phyloP scores from a whole-genome alignment of 2,888 invertebrate genomes.

The Mystacides longicornis region DNA sequence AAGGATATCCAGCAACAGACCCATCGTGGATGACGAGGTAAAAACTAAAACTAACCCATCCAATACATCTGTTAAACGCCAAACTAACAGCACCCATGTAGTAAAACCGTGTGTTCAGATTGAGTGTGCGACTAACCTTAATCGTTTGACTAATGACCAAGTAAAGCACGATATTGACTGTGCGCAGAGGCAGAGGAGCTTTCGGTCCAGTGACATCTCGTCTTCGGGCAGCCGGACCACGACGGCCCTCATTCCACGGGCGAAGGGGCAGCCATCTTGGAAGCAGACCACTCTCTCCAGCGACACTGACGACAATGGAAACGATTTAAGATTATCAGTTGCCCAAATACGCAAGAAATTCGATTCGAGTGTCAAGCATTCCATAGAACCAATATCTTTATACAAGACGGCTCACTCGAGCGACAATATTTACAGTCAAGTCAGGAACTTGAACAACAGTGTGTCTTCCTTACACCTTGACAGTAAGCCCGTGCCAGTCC shows the following conservation, averaged over 20 bases:
- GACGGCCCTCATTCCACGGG: conserved; percentile 32
- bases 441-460: conserved; percentile 29
- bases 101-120: conserved; percentile 19
- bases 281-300: conserved; percentile 32
- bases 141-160: conserved; percentile 11
- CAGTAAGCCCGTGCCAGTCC: conserved; percentile 44
- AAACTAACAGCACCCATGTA: conserved; percentile 22
- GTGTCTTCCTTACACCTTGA: conserved; percentile 30
- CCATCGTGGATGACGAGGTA: conserved; percentile 25
- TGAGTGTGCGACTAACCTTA: conserved; percentile 16
- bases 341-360: conserved; percentile 53
- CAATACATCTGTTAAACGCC: conserved; percentile 17
- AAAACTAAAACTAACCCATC: conserved; percentile 18
- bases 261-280: conserved; percentile 36
- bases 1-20: conserved; percentile 19
- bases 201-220: conserved; percentile 27
- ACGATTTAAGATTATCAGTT: conserved; percentile 48
- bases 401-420: conserved; percentile 29
- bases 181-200: conserved; percentile 21
- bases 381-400: conserved; percentile 35
- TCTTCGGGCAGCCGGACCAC: conserved; percentile 40
- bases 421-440: conserved; percentile 37
- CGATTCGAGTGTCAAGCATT: conserved; percentile 45
- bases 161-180: conserved; percentile 24
- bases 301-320: conserved; percentile 51